These are phyloP conservation scores for Helostoma temminkii DNA, from an alignment of 2,797 vertebrate genomes.

Conservation along the genomic window DNA sequence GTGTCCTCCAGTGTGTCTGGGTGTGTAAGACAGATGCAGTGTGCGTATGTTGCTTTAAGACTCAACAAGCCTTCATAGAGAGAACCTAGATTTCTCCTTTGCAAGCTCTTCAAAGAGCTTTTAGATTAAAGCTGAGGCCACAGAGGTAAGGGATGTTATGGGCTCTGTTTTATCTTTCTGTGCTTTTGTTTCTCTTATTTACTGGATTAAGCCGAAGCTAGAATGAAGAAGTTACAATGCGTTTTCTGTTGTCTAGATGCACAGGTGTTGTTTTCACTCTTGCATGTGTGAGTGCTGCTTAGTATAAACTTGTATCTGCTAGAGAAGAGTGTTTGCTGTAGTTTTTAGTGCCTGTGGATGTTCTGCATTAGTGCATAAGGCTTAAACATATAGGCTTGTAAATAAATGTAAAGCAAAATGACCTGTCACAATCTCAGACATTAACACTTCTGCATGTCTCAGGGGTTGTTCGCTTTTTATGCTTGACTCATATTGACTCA, in stretches of 20 bases:
- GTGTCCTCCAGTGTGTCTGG: conserved; percentile 74
- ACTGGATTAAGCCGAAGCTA: conserved; percentile 54
- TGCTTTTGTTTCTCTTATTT: conserved; percentile 71
- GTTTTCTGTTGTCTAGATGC: conserved; percentile 52
- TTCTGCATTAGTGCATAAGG: not conserved
- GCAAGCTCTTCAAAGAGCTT: conserved; percentile 81
- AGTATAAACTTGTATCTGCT: conserved; percentile 29
- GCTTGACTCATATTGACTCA: not conserved
- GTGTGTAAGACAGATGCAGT: conserved; percentile 70
- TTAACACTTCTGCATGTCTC: conserved; percentile 23
- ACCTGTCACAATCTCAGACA: conserved; percentile 33
- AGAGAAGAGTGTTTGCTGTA: conserved; percentile 6
- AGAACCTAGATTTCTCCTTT: conserved; percentile 74
- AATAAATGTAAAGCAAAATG: conserved; percentile 18
- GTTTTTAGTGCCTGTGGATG: conserved; percentile 9
- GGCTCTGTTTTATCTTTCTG: conserved; percentile 67
- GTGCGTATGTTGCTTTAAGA: conserved; percentile 77
- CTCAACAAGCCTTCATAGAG: conserved; percentile 63
- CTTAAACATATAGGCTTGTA: conserved; percentile 2
- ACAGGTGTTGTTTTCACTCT: conserved; percentile 71
- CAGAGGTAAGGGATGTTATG: conserved; percentile 80
- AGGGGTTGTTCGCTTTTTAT: conserved; percentile 14
- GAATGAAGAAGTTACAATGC: conserved; percentile 48
- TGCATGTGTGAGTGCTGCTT: conserved; percentile 38
- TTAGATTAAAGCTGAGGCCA: conserved; percentile 82